Evolutionary conservation across 1,140 invertebrate genomes (phyloP), one percentile per base, ranked within the genome.

Genomic region (Watersipora subatra): DNA sequence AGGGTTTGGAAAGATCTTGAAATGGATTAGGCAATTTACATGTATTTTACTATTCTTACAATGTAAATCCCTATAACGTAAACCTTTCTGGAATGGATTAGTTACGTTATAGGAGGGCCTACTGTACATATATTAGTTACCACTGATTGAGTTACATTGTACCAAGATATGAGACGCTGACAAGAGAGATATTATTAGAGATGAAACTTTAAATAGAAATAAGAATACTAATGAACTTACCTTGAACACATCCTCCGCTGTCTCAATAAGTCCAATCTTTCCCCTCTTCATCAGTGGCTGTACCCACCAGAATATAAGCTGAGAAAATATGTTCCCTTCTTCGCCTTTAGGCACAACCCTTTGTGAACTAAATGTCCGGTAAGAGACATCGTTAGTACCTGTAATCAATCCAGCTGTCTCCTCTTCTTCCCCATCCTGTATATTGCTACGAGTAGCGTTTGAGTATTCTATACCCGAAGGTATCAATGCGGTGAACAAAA

Each of bases 241-340:
- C 34, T 12, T 87, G 81, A 88, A 93, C 0, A 97, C 78, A 81
- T 95, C 92, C 74, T 91, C 88, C 0, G 86, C 78, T 72, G 85
- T 84, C 63, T 85, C 84, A 3, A 97, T 78, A 68, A 86, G 84
- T 34, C 73, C 67, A 3, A 87, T 87, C 2, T 85, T 82, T 2
- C 92, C 93, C 83, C 92, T 93, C 61, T 84, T 73, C 79, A 97
- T 88, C 46, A 97, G 77, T 7, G 89, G 88, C 66, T 87, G 84
- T 0, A 94, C 90, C 93, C 93, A 97, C 67, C 85, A 81, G 74
- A 97, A 94, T 19, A 88, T 79, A 2, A 96, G 80, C 73, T 86
- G 87, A 0, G 91, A 92, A 1, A 87, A 71, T 71, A 83, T 84
- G 28, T 84, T 85, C 15, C 82, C 80, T 66, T 86, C 84, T 76